Base-by-base conservation (phyloP, 2,113 vertebrate genomes). In the Motacilla alba region DNA sequence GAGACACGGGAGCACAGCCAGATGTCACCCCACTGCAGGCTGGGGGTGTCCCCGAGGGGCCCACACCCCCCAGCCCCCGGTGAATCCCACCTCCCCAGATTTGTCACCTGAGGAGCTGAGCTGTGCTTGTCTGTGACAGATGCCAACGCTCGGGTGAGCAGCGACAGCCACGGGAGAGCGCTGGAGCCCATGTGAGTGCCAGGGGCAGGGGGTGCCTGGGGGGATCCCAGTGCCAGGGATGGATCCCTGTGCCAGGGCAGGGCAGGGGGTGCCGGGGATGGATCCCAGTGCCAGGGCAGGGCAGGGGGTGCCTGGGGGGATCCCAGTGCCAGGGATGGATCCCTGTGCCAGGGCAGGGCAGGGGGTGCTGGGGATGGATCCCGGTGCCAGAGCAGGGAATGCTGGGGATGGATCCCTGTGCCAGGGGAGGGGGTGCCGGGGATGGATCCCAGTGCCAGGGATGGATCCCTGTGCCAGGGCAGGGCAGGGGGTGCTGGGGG, bases 21-120 rank as follows among this genome's bases (percentile, higher is more conserved):
- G 6, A 3, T 6, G 37, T 74, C 33, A 73, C 78, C 2, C 2
- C 41, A 24, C 35, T 50, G 47, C 3, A 5, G 62, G 26, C 46
- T 5, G 11, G 39, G 39, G 43, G n/a, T 56, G 46, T 31, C 79
- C 35, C 17, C 0, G 1, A 20, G 47, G 41, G 31, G 10, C 11
- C 47, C 56, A 8, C 12, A 1, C 0, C 0, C 19, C 23, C 39
- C 33, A 33, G 39, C 6, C n/a, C 60, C 39, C 2, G 7, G 17
- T 11, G 47, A 22, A 14, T 24, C 14, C 68, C 56, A 62, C 16
- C 37, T 35, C 8, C 27, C 46, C 11, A 0, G 1, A 49, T 37
- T 18, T 11, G 0, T 46, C 3, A 0, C 87, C 39, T 15, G 3
- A 46, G 7, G 19, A 31, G 2, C 37, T 1, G 3, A 2, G 1